phyloP scores from a whole-genome alignment of 1,140 invertebrate species.

The Vollenhovia emeryi region DNA sequence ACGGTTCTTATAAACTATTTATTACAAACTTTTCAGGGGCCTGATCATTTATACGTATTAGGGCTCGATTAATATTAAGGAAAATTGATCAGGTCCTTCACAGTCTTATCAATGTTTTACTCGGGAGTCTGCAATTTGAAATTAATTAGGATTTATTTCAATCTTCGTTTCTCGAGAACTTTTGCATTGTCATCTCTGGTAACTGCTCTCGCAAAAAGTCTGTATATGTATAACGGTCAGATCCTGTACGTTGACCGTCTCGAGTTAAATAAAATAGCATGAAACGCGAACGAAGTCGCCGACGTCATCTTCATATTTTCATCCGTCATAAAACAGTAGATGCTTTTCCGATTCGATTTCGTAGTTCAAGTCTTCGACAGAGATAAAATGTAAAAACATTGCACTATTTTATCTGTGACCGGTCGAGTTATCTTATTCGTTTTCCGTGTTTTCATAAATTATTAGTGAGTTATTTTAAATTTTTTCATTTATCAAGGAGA shows the following conservation, averaged over 20 bases:
- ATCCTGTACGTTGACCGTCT: neutral
- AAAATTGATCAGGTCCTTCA: no score
- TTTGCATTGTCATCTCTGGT: neutral
- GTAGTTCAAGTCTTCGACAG: neutral
- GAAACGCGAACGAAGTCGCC: neutral
- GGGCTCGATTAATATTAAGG: no score
- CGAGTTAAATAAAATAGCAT: neutral
- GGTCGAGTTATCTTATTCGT: neutral
- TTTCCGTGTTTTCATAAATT: conserved; percentile 5
- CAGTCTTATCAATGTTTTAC: no score
- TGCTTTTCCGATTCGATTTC: neutral
- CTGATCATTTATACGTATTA: no score
- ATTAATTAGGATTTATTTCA: neutral
- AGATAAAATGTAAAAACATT: conserved; percentile 31
- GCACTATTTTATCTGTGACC: neutral
- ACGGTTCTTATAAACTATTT: no score
- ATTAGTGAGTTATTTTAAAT: neutral
- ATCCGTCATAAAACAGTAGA: conserved; percentile 17
- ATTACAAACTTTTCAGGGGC: no score
- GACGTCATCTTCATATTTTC: conserved; percentile 8
- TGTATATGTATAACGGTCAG: neutral
- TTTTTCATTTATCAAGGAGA: neutral
- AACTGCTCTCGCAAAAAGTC: neutral
- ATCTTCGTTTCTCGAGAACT: neutral
- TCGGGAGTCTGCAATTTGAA: neutral